These are phyloP conservation scores for Strigops habroptila DNA, from an alignment of 2,113 vertebrate species.

Conservation along the genomic window DNA sequence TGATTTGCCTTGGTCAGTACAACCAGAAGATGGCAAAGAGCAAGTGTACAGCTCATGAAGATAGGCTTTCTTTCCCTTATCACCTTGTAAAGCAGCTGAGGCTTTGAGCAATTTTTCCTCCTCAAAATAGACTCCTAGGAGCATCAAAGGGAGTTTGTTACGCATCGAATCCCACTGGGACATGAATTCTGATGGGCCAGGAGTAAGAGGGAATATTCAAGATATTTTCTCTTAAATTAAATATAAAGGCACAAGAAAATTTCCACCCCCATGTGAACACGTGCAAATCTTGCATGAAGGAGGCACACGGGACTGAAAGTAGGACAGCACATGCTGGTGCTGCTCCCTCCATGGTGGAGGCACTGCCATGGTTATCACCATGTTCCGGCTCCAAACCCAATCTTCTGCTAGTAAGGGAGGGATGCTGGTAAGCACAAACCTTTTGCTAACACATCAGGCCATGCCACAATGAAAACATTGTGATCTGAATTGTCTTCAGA, in stretches of 20 bases:
- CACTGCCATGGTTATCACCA: neutral
- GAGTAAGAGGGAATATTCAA: slow-evolving; percentile 43
- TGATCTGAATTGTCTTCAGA: neutral
- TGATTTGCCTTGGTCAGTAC: neutral
- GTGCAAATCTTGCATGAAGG: neutral
- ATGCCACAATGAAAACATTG: neutral
- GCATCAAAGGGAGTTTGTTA: slow-evolving; percentile 19
- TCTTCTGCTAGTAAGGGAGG: neutral
- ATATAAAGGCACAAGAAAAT: neutral
- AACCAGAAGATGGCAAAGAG: neutral
- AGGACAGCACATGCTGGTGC: neutral
- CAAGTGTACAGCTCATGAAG: neutral
- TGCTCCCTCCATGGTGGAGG: neutral
- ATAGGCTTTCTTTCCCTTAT: neutral
- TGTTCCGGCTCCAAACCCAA: neutral
- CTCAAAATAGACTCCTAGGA: slow-evolving; percentile 14
- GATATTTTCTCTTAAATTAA: slow-evolving; percentile 44
- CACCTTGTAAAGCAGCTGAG: neutral
- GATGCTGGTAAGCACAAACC: neutral
- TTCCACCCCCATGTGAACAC: neutral
- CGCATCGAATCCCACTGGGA: neutral
- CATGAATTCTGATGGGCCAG: neutral
- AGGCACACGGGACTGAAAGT: neutral
- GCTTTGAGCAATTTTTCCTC: neutral
- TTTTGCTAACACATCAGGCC: neutral